Conservation (phyloP, 2,888 invertebrate species). For the Scaptomyza cyrtandrae region DNA sequence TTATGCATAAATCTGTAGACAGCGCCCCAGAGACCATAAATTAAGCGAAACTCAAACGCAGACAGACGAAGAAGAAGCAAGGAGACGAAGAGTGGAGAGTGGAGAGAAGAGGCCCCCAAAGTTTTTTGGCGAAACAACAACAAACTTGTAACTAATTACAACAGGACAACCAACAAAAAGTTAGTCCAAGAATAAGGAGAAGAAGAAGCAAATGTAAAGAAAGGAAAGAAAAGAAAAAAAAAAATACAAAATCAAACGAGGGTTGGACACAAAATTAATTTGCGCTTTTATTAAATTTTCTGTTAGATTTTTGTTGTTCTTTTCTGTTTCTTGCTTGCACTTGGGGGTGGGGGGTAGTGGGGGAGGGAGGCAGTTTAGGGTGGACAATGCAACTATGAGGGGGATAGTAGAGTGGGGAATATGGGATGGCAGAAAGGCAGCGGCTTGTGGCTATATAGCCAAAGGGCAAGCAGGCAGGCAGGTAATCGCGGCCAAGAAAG, state of each 20-base stretch:
- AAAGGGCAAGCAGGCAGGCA: constrained; percentile 49
- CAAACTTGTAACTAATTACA: constrained; percentile 77
- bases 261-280: constrained; percentile 78
- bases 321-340: constrained; percentile 8
- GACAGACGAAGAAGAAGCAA: not conserved
- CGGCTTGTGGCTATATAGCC: too few relatives aligned
- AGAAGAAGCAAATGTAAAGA: not conserved
- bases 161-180: constrained; percentile 45
- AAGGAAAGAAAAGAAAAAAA: constrained; percentile 9
- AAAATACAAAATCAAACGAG: constrained; percentile 47
- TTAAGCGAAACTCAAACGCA: constrained; percentile 73
- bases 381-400: constrained; percentile 22
- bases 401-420: constrained; percentile 1
- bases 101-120: not conserved
- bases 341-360: not conserved
- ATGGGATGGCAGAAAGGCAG: too few relatives aligned
- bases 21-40: constrained; percentile 77
- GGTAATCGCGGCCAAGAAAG: constrained; percentile 59
- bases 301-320: constrained; percentile 32
- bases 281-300: constrained; percentile 80
- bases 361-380: not conserved
- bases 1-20: constrained; percentile 78
- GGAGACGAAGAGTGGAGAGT: constrained; percentile 25
- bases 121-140: constrained; percentile 24
- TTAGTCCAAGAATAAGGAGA: constrained; percentile 4